Percentiles rank a stretch among this genome's conserved stretches.
Evolutionary conservation across 2,797 vertebrate species (phyloP).

Genomic region (Sebastes steindachneri): DNA sequence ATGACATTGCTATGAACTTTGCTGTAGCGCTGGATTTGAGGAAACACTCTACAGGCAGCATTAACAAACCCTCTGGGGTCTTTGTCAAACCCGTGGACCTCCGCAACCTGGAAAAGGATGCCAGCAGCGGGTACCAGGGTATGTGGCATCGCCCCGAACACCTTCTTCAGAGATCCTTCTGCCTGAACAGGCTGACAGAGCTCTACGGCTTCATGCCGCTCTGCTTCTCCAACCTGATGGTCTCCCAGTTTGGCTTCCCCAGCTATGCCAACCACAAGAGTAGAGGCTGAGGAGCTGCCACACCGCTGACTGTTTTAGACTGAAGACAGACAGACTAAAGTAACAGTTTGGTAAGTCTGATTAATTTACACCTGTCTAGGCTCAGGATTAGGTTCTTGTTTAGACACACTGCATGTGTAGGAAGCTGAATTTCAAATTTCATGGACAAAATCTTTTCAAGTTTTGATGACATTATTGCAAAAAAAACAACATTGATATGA

Average conservation of each 20-base stretch:
- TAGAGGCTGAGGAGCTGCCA: conserved; percentile 78
- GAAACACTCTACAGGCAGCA: not conserved
- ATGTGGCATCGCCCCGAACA: conserved; percentile 97
- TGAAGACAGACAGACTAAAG: not conserved
- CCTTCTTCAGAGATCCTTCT: conserved; percentile 93
- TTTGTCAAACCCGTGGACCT: conserved; percentile 94
- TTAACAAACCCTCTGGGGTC: conserved; percentile 85
- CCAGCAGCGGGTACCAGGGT: conserved; percentile 89
- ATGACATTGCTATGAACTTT: conserved; percentile 97
- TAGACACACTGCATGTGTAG: not conserved
- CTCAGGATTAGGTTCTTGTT: not conserved
- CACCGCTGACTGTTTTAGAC: not conserved
- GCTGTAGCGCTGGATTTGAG: conserved; percentile 82
- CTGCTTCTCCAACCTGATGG: conserved; percentile 93
- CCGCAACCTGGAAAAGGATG: conserved; percentile 91
- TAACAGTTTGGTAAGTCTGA: not conserved
- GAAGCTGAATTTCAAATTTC: not conserved
- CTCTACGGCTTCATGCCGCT: conserved; percentile 93
- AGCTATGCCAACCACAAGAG: conserved; percentile 93
- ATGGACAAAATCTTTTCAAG: not conserved
- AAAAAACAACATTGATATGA: not conserved
- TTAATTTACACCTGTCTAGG: not conserved
- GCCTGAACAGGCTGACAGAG: conserved; percentile 89
- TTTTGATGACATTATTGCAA: not conserved
- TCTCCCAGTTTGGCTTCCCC: conserved; percentile 96